Conservation (phyloP, 2,888 invertebrate species). For the Eubasilissa splendida region DNA sequence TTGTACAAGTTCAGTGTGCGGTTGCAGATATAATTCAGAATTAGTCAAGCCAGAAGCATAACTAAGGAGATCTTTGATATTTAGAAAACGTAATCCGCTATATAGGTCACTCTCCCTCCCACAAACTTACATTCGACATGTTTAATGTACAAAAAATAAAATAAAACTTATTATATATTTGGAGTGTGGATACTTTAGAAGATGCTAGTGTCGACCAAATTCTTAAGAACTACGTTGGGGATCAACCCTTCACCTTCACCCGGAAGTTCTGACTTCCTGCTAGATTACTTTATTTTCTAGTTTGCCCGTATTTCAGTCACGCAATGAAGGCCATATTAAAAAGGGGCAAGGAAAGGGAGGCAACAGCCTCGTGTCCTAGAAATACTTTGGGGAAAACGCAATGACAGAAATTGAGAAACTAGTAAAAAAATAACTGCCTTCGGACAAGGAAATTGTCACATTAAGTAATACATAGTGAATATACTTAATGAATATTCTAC, state of each 20-base stretch:
- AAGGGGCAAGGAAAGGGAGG: slow-evolving; percentile 2
- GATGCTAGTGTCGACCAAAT: slow-evolving; percentile 4
- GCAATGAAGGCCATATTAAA: slow-evolving; percentile 23
- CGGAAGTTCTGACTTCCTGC: slow-evolving; percentile 30
- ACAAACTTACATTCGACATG: too few species aligned
- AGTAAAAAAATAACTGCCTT: too few species aligned
- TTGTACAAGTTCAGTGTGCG: too few species aligned
- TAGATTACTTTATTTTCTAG: slow-evolving; percentile 32
- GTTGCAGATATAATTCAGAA: slow-evolving; percentile 9
- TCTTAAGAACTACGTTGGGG: slow-evolving; percentile 23
- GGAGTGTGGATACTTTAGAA: background rate
- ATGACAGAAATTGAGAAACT: too few species aligned
- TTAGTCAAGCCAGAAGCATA: slow-evolving; percentile 14
- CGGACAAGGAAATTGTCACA: too few species aligned
- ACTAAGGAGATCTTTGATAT: slow-evolving; percentile 33
- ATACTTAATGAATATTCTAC: too few species aligned
- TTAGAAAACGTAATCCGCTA: background rate
- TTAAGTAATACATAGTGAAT: too few species aligned
- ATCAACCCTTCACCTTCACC: slow-evolving; percentile 28
- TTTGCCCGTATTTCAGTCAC: slow-evolving; percentile 31
- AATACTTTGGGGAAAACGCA: too few species aligned
- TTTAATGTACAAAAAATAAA: too few species aligned
- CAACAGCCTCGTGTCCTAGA: too few species aligned
- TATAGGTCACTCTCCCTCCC: too few species aligned
- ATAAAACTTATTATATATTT: too few species aligned